Conservation (phyloP, 2,113 vertebrate species). For the Malurus cyaneus region DNA sequence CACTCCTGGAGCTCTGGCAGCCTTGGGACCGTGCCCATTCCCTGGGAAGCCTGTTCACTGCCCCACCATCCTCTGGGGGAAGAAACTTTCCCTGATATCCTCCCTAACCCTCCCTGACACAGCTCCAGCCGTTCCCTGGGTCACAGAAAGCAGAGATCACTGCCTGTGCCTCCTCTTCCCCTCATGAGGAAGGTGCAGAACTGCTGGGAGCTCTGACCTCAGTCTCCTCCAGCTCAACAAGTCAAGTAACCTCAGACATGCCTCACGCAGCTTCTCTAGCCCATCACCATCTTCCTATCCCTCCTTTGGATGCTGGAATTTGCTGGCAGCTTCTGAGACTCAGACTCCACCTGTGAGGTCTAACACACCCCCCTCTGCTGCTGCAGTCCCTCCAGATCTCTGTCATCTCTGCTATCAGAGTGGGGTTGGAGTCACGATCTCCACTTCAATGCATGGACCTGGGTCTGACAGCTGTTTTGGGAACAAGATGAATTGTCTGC, state of each 20-base stretch:
- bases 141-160: not conserved
- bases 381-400: not conserved
- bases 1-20: accelerated
- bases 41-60: not conserved
- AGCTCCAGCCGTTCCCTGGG: not conserved
- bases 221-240: not conserved
- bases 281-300: not conserved
- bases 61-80: not conserved
- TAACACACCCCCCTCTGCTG: not conserved
- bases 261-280: not conserved
- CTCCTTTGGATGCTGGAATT: not conserved
- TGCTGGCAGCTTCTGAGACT: not conserved
- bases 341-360: not conserved
- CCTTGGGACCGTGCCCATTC: not conserved
- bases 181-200: not conserved
- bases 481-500: not conserved
- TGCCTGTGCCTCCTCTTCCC: not conserved
- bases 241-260: not conserved
- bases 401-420: not conserved
- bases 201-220: not conserved
- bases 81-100: not conserved
- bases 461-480: not conserved
- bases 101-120: accelerated
- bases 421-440: not conserved
- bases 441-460: not conserved